Evolutionary conservation across 2,888 invertebrate species (phyloP).

Genomic region (Drosophila diplacantha): DNA sequence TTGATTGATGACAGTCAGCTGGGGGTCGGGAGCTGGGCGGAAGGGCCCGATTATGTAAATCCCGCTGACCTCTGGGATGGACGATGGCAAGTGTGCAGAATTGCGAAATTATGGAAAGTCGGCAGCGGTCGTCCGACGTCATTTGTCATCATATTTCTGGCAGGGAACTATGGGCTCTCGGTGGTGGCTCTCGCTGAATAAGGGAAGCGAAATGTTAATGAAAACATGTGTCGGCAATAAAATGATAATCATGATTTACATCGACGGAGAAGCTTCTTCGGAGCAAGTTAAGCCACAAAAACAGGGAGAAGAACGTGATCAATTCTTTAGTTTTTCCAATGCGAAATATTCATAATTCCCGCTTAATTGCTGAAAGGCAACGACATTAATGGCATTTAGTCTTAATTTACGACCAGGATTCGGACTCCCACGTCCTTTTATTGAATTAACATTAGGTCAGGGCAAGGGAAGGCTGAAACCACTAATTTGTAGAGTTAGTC

Average conservation of each 20-base stretch:
- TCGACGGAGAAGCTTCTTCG: slow-evolving; percentile 36
- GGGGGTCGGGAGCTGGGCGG: slow-evolving; percentile 5
- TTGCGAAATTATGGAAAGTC: slow-evolving; percentile 68
- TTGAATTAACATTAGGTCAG: slow-evolving; percentile 36
- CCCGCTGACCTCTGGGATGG: slow-evolving; percentile 54
- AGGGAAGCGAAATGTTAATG: slow-evolving; percentile 49
- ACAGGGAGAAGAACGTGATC: slow-evolving; percentile 47
- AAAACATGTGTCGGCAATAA: slow-evolving; percentile 75
- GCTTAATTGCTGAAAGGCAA: slow-evolving; percentile 43
- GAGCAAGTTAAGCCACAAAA: slow-evolving; percentile 21
- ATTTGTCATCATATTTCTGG: slow-evolving; percentile 57
- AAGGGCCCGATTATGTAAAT: slow-evolving; percentile 59
- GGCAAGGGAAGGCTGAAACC: slow-evolving; percentile 55
- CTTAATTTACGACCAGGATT: slow-evolving; percentile 18
- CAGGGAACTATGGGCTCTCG: slow-evolving; percentile 33
- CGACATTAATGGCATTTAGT: slow-evolving; percentile 40
- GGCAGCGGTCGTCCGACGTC: slow-evolving; percentile 47
- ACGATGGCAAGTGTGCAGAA: slow-evolving; percentile 63
- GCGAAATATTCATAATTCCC: slow-evolving; percentile 37
- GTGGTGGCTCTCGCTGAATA: slow-evolving; percentile 9
- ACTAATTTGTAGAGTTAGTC: slow-evolving; percentile 75
- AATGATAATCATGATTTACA: slow-evolving; percentile 77
- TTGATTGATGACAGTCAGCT: slow-evolving; percentile 58
- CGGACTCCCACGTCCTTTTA: slow-evolving; percentile 18
- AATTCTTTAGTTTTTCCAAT: slow-evolving; percentile 17